phyloP scores from a whole-genome alignment of 2,888 invertebrate genomes.

The Bembecia ichneumoniformis region DNA sequence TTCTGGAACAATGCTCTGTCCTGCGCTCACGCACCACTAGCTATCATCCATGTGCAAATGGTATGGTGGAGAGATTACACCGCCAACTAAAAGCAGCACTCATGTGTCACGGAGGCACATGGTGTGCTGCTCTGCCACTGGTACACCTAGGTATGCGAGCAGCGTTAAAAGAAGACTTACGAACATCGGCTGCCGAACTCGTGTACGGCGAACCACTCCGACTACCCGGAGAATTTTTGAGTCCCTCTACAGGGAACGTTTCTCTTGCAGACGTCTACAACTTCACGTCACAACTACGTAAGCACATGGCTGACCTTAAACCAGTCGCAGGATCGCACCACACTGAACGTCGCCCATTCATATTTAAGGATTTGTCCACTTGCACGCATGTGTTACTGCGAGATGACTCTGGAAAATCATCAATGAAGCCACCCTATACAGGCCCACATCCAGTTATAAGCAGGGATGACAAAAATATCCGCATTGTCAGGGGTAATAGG shows the following conservation, averaged over 20 bases:
- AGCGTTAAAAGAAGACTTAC: slow-evolving; percentile 9
- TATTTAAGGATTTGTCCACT: slow-evolving; percentile 6
- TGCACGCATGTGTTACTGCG: slow-evolving; percentile 4
- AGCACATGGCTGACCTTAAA: slow-evolving; percentile 1
- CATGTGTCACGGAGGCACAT: slow-evolving; percentile 18
- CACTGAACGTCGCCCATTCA: not conserved
- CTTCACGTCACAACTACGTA: not conserved
- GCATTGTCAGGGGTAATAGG: not conserved
- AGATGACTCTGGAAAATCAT: slow-evolving; percentile 2
- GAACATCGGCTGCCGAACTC: slow-evolving; percentile 7
- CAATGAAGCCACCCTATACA: not conserved
- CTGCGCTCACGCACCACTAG: slow-evolving; percentile 6
- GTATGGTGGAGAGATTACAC: not conserved
- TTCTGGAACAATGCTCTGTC: slow-evolving; percentile 2
- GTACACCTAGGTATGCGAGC: slow-evolving; percentile 10
- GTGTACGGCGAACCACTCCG: slow-evolving; percentile 10
- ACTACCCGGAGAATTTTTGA: slow-evolving; percentile 8
- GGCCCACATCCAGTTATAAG: slow-evolving; percentile 3
- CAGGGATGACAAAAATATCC: not conserved
- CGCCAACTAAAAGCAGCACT: slow-evolving; percentile 15
- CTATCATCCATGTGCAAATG: too few relatives aligned
- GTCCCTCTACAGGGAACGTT: not conserved
- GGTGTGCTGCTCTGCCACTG: slow-evolving; percentile 6
- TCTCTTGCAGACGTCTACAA: too few relatives aligned
- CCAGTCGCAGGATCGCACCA: slow-evolving; percentile 5